Percentiles rank a stretch among this genome's conserved stretches.
These are phyloP conservation scores for Megaceryle alcyon DNA, from an alignment of 2,797 vertebrate species.

Conservation along the genomic window DNA sequence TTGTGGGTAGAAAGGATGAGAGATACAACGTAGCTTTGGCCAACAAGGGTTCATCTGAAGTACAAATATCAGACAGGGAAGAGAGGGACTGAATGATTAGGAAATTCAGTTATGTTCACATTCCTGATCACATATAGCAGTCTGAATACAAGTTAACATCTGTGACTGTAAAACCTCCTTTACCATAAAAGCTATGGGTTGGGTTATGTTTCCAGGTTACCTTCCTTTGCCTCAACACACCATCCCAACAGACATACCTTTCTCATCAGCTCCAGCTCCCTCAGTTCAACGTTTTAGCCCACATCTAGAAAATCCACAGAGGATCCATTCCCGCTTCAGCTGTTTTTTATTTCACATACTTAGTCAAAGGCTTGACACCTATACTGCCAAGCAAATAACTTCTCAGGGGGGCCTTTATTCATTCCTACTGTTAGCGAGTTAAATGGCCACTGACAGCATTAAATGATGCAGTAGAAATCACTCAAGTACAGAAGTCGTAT, in stretches of 20 bases:
- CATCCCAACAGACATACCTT: background rate
- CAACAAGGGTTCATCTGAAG: background rate
- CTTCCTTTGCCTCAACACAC: background rate
- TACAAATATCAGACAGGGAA: background rate
- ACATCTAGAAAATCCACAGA: background rate
- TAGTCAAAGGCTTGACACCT: slow-evolving; percentile 47
- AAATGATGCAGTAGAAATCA: slow-evolving; percentile 55
- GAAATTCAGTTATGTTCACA: background rate
- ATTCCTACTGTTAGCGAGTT: slow-evolving; percentile 27
- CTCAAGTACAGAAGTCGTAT: background rate
- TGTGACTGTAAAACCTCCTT: background rate
- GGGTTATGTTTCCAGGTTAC: background rate
- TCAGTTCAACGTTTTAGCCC: background rate
- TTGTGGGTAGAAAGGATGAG: background rate
- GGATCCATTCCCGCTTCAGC: background rate
- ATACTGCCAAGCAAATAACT: slow-evolving; percentile 36
- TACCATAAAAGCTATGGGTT: background rate
- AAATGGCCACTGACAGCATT: slow-evolving; percentile 58
- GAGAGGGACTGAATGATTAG: background rate
- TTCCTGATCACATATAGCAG: background rate
- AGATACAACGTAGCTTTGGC: background rate
- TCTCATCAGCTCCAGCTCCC: background rate
- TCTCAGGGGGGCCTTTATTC: slow-evolving; percentile 38
- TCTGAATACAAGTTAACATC: background rate
- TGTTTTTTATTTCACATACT: slow-evolving; percentile 34